Evolutionary conservation across 1,140 invertebrate genomes (phyloP), one percentile per base, ranked within the genome.

Genomic region (Galleria mellonella): DNA sequence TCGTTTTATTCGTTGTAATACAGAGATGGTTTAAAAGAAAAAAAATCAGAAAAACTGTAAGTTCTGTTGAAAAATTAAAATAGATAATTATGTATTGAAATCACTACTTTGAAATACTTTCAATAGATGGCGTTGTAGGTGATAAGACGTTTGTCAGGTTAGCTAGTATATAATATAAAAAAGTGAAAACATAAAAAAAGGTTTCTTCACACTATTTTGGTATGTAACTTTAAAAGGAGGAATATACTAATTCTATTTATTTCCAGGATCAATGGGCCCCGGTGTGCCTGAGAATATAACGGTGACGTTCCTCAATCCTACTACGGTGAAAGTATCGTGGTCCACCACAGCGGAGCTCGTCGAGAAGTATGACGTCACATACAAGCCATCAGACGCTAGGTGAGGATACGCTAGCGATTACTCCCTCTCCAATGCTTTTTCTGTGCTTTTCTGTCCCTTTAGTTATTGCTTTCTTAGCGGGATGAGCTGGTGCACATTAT

Each of bases 351-450:
- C 92, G 45, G 92, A 92, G 54, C 88, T 90, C 45, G 92, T 94
- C 40, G 93, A 95, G 52, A 95, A 94, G 75, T 95, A 94, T 87
- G 93, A 95, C 76, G 93, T 95, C 65, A 94, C 91, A 10, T 95
- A 94, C 74, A 93, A 93, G 68, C 92, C 92, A 27, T 93, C 92
- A 12, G 92, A 93, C 83, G 92, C 92, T 71, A 93, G 92, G 92
- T 93, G 90, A 84, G 78, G 45, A 55, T 23, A 23, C 17, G 17
- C 17, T 23, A 23, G 6, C 17, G 17, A 23, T 23, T 23, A 23
- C 6, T 6, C 17, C 6, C 42, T 54, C 37, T 38, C 30, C 29
- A 53, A 32, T 10, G 2, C 27, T 32, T 12, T 44, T 11, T 32
- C 29, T 38, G 12, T 28, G 36, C 32, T 46, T 41, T 51, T 23